Percentiles rank a stretch among this genome's conserved stretches.
These are phyloP conservation scores for Melanophora roralis DNA, from an alignment of 2,888 invertebrate species.

Conservation along the genomic window DNA sequence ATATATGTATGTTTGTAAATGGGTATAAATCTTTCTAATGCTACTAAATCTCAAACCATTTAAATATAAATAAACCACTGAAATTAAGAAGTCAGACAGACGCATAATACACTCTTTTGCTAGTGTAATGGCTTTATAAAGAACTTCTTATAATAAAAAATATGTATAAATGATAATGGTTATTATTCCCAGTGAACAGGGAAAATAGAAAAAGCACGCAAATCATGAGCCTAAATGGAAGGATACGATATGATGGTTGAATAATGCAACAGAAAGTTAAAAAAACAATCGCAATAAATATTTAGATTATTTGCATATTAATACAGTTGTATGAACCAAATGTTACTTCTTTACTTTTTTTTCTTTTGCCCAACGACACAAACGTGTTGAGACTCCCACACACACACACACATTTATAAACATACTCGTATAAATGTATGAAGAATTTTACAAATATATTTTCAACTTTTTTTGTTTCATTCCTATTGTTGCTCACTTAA, in stretches of 20 bases:
- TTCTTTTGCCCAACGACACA: neutral
- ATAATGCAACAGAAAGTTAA: neutral
- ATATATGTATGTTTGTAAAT: no score
- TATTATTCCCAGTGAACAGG: slow-evolving; percentile 1
- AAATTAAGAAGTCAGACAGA: slow-evolving; percentile 6
- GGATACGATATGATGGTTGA: no score
- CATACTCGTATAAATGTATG: slow-evolving; percentile 7
- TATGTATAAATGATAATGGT: slow-evolving; percentile 52
- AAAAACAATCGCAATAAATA: slow-evolving; percentile 71
- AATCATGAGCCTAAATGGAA: neutral
- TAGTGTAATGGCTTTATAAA: slow-evolving; percentile 40
- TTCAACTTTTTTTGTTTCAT: neutral
- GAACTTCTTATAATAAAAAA: slow-evolving; percentile 33
- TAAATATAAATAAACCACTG: slow-evolving; percentile 44
- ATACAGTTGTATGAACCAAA: slow-evolving; percentile 59
- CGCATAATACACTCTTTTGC: neutral
- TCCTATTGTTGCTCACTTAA: slow-evolving; percentile 24
- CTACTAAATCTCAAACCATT: slow-evolving; percentile 58
- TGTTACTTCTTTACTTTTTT: slow-evolving; percentile 21
- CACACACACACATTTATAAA: neutral
- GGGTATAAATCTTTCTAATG: neutral
- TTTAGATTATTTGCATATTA: slow-evolving; percentile 76
- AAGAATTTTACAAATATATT: slow-evolving; percentile 34
- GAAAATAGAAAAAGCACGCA: neutral
- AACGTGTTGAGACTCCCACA: neutral